Percentiles rank a stretch among this genome's conserved stretches.
Conservation (phyloP, 2,888 invertebrate species). For the Ferdinandea cuprea region DNA sequence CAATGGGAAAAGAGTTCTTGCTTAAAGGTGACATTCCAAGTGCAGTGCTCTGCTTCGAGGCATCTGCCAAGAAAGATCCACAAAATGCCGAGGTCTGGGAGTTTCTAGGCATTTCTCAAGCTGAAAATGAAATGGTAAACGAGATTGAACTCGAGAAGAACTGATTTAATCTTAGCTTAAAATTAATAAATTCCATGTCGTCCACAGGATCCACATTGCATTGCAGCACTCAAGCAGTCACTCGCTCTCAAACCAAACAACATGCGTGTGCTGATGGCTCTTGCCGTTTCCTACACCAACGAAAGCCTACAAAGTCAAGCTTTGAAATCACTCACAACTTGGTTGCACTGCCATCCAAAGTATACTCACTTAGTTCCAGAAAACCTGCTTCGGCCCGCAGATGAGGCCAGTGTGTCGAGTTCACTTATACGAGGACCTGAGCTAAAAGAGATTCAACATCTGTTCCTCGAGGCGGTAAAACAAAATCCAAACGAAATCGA, state of each 20-base stretch:
- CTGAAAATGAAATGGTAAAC: slow-evolving; percentile 94
- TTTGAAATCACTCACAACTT: slow-evolving; percentile 90
- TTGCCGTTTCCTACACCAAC: slow-evolving; percentile 98
- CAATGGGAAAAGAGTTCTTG: slow-evolving; percentile 92
- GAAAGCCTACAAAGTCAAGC: slow-evolving; percentile 97
- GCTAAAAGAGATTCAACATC: slow-evolving; percentile 87
- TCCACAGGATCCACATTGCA: slow-evolving; percentile 91
- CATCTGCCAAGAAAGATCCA: slow-evolving; percentile 93
- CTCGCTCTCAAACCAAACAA: slow-evolving; percentile 91
- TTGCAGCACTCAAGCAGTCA: slow-evolving; percentile 94
- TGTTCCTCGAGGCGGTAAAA: slow-evolving; percentile 92
- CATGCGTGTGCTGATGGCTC: slow-evolving; percentile 92
- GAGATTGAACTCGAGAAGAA: not conserved
- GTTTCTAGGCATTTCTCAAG: slow-evolving; percentile 94
- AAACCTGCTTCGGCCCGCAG: slow-evolving; percentile 82
- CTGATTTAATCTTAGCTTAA: too few relatives aligned
- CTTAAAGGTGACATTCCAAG: slow-evolving; percentile 95
- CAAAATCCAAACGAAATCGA: slow-evolving; percentile 90
- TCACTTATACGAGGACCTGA: slow-evolving; percentile 83
- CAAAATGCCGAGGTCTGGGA: slow-evolving; percentile 93
- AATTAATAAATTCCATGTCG: too few relatives aligned
- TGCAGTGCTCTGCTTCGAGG: slow-evolving; percentile 98
- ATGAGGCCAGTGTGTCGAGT: slow-evolving; percentile 80
- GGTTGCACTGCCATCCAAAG: slow-evolving; percentile 91
- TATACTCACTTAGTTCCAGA: slow-evolving; percentile 89